phyloP scores from a whole-genome alignment of 2,888 invertebrate genomes.

The Mythimna albipuncta region DNA sequence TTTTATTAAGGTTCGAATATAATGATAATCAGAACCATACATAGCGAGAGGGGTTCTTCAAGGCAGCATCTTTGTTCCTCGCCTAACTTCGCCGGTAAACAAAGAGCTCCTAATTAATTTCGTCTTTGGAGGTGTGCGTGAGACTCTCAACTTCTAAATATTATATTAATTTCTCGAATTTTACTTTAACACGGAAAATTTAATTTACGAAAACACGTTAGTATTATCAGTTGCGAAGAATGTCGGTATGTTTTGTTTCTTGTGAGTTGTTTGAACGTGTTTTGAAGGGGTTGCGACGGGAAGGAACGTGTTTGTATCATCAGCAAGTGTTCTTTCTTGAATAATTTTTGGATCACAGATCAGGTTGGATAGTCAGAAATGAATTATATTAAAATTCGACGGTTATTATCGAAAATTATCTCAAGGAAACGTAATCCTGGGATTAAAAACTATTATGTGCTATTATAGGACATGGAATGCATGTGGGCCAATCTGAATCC shows the following conservation, averaged over 20 bases:
- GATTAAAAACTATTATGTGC: too few relatives aligned
- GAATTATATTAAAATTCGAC: not conserved
- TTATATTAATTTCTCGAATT: constrained; percentile 61
- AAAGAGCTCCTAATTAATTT: constrained; percentile 76
- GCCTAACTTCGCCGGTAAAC: constrained; percentile 67
- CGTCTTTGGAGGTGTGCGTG: constrained; percentile 60
- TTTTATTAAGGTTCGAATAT: constrained; percentile 29
- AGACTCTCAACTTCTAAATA: constrained; percentile 57
- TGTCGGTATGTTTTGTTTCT: constrained; percentile 34
- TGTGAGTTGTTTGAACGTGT: constrained; percentile 21
- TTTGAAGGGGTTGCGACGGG: not conserved
- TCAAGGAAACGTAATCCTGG: too few relatives aligned
- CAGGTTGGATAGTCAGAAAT: not conserved
- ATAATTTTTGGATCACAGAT: not conserved
- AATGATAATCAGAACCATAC: constrained; percentile 50
- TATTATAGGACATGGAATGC: too few relatives aligned
- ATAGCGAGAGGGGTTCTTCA: constrained; percentile 39
- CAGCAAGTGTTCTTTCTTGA: not conserved
- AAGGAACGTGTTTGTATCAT: not conserved
- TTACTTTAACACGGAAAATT: constrained; percentile 53
- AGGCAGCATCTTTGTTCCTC: constrained; percentile 52
- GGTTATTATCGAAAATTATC: too few relatives aligned
- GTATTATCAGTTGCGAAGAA: constrained; percentile 58
- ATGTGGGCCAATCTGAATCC: too few relatives aligned
- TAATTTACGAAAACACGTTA: constrained; percentile 50